Evolutionary conservation across 2,113 vertebrate species (phyloP).

Genomic region (Donacobius atricapilla): DNA sequence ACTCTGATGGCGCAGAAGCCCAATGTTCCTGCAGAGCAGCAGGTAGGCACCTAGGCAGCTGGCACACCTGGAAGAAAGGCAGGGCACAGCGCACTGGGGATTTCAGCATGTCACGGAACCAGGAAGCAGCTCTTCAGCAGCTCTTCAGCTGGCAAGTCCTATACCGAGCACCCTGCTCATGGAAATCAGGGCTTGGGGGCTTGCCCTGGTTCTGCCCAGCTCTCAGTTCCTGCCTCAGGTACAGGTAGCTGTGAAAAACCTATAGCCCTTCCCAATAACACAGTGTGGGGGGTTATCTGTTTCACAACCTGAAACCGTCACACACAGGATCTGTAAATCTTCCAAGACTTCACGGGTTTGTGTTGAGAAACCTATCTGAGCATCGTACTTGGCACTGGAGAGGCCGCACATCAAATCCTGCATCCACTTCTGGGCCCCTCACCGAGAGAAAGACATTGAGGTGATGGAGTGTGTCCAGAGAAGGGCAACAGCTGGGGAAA

Average conservation of each 20-base stretch:
- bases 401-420: not conserved
- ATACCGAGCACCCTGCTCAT: not conserved
- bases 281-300: no score
- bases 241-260: not conserved
- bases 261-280: not conserved
- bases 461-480: not conserved
- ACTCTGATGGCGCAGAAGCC: fast-evolving
- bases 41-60: not conserved
- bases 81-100: fast-evolving
- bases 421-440: not conserved
- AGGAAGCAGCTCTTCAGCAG: not conserved
- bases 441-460: not conserved
- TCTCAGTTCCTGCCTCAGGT: not conserved
- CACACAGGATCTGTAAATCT: not conserved
- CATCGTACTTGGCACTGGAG: not conserved
- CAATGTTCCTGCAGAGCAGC: not conserved
- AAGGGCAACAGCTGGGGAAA: not conserved
- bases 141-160: not conserved
- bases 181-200: not conserved
- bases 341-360: not conserved
- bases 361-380: not conserved
- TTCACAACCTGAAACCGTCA: no score
- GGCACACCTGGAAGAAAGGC: not conserved
- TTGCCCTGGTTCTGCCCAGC: not conserved
- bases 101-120: not conserved